Conservation (phyloP, 2,888 invertebrate genomes). For the Lithophane ornitopus region DNA sequence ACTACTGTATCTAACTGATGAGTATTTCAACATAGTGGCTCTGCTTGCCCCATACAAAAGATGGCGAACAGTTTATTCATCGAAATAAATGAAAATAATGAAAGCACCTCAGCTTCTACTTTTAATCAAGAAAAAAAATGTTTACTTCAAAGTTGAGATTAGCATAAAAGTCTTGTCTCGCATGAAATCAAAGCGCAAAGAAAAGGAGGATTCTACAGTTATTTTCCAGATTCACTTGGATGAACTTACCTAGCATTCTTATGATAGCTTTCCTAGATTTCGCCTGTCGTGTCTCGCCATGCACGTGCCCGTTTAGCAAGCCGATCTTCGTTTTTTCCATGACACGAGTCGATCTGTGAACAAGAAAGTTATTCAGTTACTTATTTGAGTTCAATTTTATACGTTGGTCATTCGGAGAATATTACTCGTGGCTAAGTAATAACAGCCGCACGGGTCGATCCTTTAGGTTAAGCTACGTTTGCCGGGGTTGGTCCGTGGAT, state of each 20-base stretch:
- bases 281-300: constrained; percentile 92
- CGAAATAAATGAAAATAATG: neutral
- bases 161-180: neutral
- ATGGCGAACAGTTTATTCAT: neutral
- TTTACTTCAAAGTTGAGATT: neutral
- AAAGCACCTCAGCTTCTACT: neutral
- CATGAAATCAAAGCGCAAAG: too few species aligned
- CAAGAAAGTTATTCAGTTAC: neutral
- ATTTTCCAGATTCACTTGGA: neutral
- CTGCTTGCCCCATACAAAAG: neutral
- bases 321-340: constrained; percentile 83
- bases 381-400: neutral
- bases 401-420: neutral
- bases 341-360: constrained; percentile 80
- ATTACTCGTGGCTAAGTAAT: too few species aligned
- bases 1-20: neutral
- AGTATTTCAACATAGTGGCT: neutral
- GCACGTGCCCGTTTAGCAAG: constrained; percentile 90
- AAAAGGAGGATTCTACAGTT: neutral
- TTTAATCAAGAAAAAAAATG: too few species aligned
- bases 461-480: too few species aligned
- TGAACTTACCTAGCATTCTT: constrained; percentile 93
- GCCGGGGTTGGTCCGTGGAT: too few species aligned
- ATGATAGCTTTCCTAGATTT: constrained; percentile 94
- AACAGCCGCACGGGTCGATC: too few species aligned